These are phyloP conservation scores for Brachystomella parvula DNA, from an alignment of 1,140 invertebrate species.

Conservation along the genomic window DNA sequence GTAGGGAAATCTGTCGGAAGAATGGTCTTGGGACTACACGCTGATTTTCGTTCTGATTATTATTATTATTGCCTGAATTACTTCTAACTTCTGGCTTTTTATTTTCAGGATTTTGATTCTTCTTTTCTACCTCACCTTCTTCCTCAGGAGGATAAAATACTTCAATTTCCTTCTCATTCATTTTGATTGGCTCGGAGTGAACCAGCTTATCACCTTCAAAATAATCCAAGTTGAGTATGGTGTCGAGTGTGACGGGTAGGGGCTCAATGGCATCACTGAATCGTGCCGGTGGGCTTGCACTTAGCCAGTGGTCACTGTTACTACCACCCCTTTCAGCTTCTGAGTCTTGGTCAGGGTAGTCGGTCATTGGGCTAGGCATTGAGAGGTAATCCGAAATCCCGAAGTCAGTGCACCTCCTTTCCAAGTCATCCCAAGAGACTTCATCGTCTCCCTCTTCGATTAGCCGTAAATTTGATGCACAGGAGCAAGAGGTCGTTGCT, in stretches of 20 bases:
- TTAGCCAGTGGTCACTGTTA: slow-evolving; percentile 33
- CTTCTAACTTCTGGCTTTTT: too few relatives aligned
- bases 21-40: background rate
- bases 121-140: too few relatives aligned
- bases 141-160: too few relatives aligned
- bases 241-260: slow-evolving; percentile 30
- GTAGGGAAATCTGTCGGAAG: background rate
- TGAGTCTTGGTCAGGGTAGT: slow-evolving; percentile 9
- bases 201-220: too few relatives aligned
- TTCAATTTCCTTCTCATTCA: too few relatives aligned
- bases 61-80: too few relatives aligned
- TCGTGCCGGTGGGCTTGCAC: slow-evolving; percentile 29
- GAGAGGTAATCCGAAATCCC: slow-evolving; percentile 28
- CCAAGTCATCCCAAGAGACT: background rate
- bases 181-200: too few relatives aligned
- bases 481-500: background rate
- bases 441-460: background rate
- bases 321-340: too few relatives aligned
- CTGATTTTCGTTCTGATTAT: too few relatives aligned
- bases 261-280: slow-evolving; percentile 32
- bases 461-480: background rate
- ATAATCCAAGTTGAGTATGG: background rate
- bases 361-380: background rate
- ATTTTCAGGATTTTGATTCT: too few relatives aligned
- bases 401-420: slow-evolving; percentile 24